Evolutionary conservation across 2,113 vertebrate genomes (phyloP).

Genomic region (Coregonus clupeaformis): DNA sequence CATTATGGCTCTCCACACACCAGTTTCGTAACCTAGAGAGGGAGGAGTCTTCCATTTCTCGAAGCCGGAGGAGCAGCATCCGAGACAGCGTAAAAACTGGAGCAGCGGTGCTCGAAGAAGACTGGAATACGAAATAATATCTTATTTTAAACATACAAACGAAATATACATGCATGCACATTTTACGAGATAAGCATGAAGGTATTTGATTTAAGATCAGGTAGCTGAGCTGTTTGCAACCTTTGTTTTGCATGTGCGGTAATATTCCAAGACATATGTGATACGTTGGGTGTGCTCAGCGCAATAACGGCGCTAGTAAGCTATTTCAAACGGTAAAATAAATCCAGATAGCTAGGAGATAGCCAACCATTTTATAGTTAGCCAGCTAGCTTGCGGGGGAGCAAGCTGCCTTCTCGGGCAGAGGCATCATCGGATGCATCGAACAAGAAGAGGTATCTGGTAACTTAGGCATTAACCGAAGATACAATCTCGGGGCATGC

Average conservation of each 20-base stretch:
- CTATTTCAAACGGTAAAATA: slow-evolving; percentile 40
- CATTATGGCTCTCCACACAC: slow-evolving; percentile 64
- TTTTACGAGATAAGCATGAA: slow-evolving; percentile 42
- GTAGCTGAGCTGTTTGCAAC: slow-evolving; percentile 52
- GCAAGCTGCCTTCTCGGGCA: slow-evolving; percentile 37
- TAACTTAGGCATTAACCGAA: slow-evolving; percentile 11
- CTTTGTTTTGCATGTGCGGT: slow-evolving; percentile 27
- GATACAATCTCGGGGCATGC: slow-evolving; percentile 48
- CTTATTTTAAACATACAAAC: neutral
- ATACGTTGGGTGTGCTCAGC: slow-evolving; percentile 55
- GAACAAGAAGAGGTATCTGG: slow-evolving; percentile 5
- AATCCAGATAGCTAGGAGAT: slow-evolving; percentile 19
- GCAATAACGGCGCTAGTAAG: slow-evolving; percentile 57
- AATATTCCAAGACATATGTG: slow-evolving; percentile 53
- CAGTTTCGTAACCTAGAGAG: slow-evolving; percentile 67
- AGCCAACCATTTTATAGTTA: slow-evolving; percentile 51
- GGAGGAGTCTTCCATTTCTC: slow-evolving; percentile 72
- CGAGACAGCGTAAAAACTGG: slow-evolving; percentile 49
- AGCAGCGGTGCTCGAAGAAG: slow-evolving; percentile 52
- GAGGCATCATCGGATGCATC: slow-evolving; percentile 14
- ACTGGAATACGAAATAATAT: slow-evolving; percentile 33
- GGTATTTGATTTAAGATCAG: slow-evolving; percentile 37
- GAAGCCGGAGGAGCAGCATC: slow-evolving; percentile 66
- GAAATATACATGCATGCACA: slow-evolving; percentile 2
- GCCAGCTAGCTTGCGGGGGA: slow-evolving; percentile 46